These are phyloP conservation scores for Trematomus bernacchii DNA, from an alignment of 2,797 vertebrate species.

Conservation along the genomic window DNA sequence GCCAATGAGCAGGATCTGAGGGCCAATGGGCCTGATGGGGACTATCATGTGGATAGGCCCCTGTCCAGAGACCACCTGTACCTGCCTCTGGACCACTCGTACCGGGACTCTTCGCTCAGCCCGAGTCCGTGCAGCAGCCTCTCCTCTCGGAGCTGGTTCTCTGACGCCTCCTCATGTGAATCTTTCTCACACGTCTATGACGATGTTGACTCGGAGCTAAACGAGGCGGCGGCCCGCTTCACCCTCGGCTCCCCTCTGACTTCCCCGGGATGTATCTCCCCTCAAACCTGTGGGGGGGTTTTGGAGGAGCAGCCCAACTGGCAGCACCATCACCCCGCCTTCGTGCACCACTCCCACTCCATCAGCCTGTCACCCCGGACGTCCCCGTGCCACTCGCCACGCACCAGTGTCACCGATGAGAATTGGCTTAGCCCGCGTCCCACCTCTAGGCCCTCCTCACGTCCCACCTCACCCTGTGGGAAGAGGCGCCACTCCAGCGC, in stretches of 20 bases:
- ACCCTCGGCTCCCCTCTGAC: conserved; percentile 94
- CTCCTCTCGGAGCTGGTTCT: conserved; percentile 98
- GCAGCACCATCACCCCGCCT: conserved; percentile 86
- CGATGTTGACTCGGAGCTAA: conserved; percentile 97
- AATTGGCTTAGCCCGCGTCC: conserved; percentile 98
- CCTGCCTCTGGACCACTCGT: conserved; percentile 96
- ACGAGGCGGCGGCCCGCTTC: conserved; percentile 96
- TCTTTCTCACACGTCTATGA: conserved; percentile 98
- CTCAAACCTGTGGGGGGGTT: conserved; percentile 86
- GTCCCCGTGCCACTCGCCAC: conserved; percentile 97
- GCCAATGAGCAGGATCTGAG: conserved; percentile 88
- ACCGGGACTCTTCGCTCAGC: conserved; percentile 95
- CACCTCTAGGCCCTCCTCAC: conserved; percentile 94
- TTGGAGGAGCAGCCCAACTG: conserved; percentile 91
- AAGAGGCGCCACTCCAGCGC: conserved; percentile 98
- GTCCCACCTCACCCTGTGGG: conserved; percentile 96
- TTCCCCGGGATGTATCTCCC: conserved; percentile 92
- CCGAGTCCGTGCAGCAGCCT: conserved; percentile 98
- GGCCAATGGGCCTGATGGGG: conserved; percentile 91
- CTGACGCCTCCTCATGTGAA: conserved; percentile 98
- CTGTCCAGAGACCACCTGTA: conserved; percentile 96
- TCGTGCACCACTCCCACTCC: conserved; percentile 80
- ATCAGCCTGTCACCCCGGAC: conserved; percentile 94
- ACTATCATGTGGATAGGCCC: conserved; percentile 91
- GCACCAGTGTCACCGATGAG: conserved; percentile 97